Evolutionary conservation across 2,888 invertebrate genomes (phyloP).

Genomic region (Lepidocyrtoides sp.): DNA sequence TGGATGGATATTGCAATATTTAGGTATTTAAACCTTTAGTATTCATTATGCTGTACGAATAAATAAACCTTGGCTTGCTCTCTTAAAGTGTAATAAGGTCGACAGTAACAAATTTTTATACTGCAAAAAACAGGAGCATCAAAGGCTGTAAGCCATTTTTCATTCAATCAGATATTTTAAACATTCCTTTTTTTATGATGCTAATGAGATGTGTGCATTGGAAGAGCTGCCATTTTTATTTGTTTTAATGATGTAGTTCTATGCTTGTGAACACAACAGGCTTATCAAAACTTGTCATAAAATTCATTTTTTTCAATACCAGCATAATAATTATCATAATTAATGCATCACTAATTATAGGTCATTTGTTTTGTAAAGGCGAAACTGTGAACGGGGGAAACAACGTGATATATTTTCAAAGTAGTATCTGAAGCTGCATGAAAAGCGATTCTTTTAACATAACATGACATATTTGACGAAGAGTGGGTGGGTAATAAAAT

Average conservation of each 20-base stretch:
- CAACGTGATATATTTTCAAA: not conserved
- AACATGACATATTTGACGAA: constrained; percentile 26
- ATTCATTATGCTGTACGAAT: too few relatives aligned
- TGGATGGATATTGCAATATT: too few relatives aligned
- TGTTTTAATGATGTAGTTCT: not conserved
- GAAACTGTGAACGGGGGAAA: constrained; percentile 43
- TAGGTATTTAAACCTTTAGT: too few relatives aligned
- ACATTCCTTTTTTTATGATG: too few relatives aligned
- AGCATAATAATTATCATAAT: constrained; percentile 23
- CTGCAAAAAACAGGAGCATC: too few relatives aligned
- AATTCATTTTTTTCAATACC: constrained; percentile 16
- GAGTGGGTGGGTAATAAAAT: constrained; percentile 42
- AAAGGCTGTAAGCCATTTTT: too few relatives aligned
- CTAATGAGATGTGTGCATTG: not conserved
- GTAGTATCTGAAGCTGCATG: not conserved
- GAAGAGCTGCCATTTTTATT: not conserved
- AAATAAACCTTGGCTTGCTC: too few relatives aligned
- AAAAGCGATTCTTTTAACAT: not conserved
- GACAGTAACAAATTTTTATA: too few relatives aligned
- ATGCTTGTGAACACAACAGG: not conserved
- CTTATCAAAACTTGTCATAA: constrained; percentile 48
- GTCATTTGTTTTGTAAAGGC: constrained; percentile 16
- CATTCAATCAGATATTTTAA: too few relatives aligned
- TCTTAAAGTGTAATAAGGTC: too few relatives aligned
- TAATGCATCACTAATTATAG: constrained; percentile 62